Conservation (phyloP, 2,797 vertebrate genomes). For the Holocentrus rufus region DNA sequence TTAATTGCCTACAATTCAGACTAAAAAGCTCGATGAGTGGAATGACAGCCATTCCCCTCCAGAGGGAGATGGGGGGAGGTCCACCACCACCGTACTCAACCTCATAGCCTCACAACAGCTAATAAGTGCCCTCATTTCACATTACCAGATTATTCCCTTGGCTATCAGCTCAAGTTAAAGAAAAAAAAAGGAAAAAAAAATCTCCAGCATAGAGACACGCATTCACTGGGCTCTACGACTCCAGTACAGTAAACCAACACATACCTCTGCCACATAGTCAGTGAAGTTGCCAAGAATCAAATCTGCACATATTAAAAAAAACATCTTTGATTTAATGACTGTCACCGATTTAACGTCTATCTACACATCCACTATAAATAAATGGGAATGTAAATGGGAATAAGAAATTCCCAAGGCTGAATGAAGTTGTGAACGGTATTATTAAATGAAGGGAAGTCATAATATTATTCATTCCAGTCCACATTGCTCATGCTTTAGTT, state of each 20-base stretch:
- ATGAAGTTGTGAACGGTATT: not conserved
- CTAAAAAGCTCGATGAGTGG: conserved; percentile 68
- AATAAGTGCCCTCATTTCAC: conserved; percentile 75
- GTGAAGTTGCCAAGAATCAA: conserved; percentile 10
- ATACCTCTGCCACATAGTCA: conserved; percentile 4
- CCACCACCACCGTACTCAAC: conserved; percentile 66
- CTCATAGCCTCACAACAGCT: conserved; percentile 68
- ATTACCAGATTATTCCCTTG: conserved; percentile 74
- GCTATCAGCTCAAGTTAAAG: conserved; percentile 50
- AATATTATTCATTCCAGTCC: not conserved
- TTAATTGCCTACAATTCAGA: conserved; percentile 78
- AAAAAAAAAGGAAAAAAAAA: too few species aligned
- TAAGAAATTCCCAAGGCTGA: too few species aligned
- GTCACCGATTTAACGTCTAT: not conserved
- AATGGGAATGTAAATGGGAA: too few species aligned
- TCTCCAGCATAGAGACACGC: conserved; percentile 38
- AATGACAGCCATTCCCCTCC: conserved; percentile 64
- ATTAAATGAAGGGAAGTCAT: not conserved
- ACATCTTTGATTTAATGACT: conserved; percentile 41
- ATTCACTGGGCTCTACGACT: conserved; percentile 38
- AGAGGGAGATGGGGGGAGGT: conserved; percentile 68
- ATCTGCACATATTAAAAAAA: conserved; percentile 29
- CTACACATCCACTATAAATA: too few species aligned
- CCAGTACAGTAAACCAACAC: conserved; percentile 36
- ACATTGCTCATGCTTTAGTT: not conserved